Evolutionary conservation across 2,113 vertebrate genomes (phyloP), one percentile per base, ranked within the genome.

Genomic region (Nothocercus julius): DNA sequence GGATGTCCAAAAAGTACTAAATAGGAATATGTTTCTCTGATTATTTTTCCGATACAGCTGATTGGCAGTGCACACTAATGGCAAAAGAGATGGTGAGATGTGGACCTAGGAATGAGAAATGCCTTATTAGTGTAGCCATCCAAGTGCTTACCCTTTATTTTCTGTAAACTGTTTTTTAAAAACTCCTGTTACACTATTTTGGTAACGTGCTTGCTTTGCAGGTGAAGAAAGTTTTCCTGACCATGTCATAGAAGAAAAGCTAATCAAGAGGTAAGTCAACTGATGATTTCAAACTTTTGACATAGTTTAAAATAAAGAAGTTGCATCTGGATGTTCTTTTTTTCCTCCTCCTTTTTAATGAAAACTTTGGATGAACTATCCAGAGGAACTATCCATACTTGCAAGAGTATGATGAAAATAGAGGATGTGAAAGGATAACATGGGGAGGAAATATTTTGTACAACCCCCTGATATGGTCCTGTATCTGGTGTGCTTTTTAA

Each of bases 141-240:
- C 5, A 40, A 16, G n/a, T 77, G 14, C n/a, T 81, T 30, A 20
- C 77, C 7, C 2, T 69, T 54, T 88, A 8, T 47, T 14, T 5
- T 44, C 10, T 66, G 11, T 38, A 27, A 36, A 6, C 53, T 32
- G 2, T 32, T 3, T 76, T 82, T 27, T 3, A 28, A 72, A 67
- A 28, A 66, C 18, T 21, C 34, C 18, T 28, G 5, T 49, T 83
- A 12, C 5, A 32, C 6, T 95, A 90, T 86, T 70, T 74, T 69
- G 28, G 40, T 89, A 45, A 56, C 0, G 0, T 68, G 93, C 32
- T 96, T 95, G 82, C 82, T 96, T 95, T 95, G 22, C 82, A 98
- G 98, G 13, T 89, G 34, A 97, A 95, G 92, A 95, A 85, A 72
- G 42, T 59, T 34, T 12, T 79, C 14, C 9, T 19, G 89, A 94